Conservation (phyloP, 1,140 invertebrate genomes). For the Ericerus pela region DNA sequence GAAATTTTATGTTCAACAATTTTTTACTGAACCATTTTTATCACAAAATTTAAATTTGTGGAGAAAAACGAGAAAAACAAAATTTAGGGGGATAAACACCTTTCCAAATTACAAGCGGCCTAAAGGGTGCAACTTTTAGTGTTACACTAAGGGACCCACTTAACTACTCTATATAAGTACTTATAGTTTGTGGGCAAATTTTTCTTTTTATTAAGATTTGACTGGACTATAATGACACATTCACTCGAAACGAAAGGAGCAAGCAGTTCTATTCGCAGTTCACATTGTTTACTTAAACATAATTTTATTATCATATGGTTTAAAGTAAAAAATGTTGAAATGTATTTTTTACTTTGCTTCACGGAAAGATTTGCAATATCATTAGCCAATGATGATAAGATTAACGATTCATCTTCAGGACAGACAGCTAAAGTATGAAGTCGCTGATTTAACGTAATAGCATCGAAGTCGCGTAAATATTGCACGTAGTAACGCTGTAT, state of each 20-base stretch:
- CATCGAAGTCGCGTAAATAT: constrained; percentile 90
- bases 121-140: too few relatives aligned
- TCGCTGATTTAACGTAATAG: constrained; percentile 76
- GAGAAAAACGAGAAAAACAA: too few relatives aligned
- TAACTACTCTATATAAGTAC: too few relatives aligned
- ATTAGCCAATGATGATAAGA: constrained; percentile 83
- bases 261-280: not conserved
- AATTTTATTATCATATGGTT: constrained; percentile 19
- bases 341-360: constrained; percentile 52
- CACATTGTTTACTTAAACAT: not conserved
- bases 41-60: too few relatives aligned
- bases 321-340: constrained; percentile 23
- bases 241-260: not conserved
- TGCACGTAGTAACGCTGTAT: constrained; percentile 97
- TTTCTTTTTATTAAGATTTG: too few relatives aligned
- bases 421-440: constrained; percentile 73
- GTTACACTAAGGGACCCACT: too few relatives aligned
- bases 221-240: too few relatives aligned
- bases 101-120: too few relatives aligned
- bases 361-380: constrained; percentile 74
- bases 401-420: constrained; percentile 88
- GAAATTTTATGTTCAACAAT: too few relatives aligned
- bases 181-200: too few relatives aligned
- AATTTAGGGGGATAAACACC: too few relatives aligned
- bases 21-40: too few relatives aligned